These are phyloP conservation scores for Zoanthus solanderi DNA, from an alignment of 92 coral and sea anemone genomes.

Conservation along the genomic window DNA sequence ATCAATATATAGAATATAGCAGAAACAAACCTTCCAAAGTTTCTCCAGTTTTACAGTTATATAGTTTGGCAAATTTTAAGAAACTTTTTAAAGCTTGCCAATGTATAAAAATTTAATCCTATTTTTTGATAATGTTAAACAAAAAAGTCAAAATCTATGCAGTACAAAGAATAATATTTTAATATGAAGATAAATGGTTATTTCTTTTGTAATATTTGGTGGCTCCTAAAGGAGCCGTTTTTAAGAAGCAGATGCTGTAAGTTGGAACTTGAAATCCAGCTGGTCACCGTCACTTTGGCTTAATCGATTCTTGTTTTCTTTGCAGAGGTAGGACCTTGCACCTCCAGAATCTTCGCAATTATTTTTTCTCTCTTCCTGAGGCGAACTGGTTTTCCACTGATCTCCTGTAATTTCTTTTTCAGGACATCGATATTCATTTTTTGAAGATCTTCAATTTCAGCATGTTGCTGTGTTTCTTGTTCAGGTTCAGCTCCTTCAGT, in stretches of 20 bases:
- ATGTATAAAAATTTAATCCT: neutral
- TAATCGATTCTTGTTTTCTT: conserved; percentile 8
- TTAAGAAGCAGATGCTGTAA: neutral
- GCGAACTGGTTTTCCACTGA: conserved; percentile 14
- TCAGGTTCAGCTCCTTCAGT: conserved; percentile 1
- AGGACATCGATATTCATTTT: neutral
- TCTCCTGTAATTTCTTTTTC: conserved; percentile 14
- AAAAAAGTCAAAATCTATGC: neutral
- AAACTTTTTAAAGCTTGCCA: neutral
- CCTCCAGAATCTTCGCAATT: conserved; percentile 22
- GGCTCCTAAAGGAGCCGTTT: conserved; percentile 80
- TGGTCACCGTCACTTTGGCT: neutral
- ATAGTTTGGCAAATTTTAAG: neutral
- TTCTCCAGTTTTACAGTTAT: neutral
- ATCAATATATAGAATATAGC: too few relatives aligned
- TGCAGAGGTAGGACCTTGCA: neutral
- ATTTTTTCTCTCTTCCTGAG: neutral
- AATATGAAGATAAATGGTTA: conserved; percentile 1
- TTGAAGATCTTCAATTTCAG: neutral
- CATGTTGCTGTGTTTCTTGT: neutral
- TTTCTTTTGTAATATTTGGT: conserved; percentile 30
- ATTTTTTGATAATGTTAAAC: neutral
- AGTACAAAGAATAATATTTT: neutral
- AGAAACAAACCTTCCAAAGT: too few relatives aligned
- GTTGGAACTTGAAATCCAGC: neutral